These are phyloP conservation scores for Calliphora vomitoria DNA, from an alignment of 2,888 invertebrate genomes.

Conservation along the genomic window DNA sequence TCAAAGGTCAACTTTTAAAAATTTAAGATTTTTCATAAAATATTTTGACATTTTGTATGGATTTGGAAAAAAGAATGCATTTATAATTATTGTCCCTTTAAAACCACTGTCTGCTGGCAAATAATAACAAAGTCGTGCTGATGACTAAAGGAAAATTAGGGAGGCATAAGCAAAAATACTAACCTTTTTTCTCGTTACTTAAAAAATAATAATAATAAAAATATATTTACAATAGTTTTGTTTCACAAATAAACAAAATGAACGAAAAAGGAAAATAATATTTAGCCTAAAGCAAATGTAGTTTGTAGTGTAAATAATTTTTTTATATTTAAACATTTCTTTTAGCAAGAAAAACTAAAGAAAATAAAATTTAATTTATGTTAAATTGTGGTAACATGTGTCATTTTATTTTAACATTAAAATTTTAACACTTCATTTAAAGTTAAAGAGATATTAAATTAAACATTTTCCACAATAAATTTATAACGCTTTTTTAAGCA, in stretches of 20 bases:
- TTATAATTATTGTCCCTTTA: no score
- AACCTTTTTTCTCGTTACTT: conserved; percentile 6
- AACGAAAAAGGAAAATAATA: conserved; percentile 22
- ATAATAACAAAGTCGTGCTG: conserved; percentile 29
- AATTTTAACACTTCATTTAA: conserved; percentile 45
- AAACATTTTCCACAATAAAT: conserved; percentile 2
- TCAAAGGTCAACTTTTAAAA: no score
- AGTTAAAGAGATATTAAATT: neutral
- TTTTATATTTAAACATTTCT: conserved; percentile 30
- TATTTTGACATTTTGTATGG: no score
- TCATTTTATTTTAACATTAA: conserved; percentile 40
- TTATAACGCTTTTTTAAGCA: neutral
- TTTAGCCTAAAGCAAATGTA: conserved; percentile 58
- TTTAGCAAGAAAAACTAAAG: conserved; percentile 8
- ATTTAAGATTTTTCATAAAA: no score
- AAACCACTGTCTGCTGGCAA: conserved; percentile 32
- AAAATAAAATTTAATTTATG: conserved; percentile 23
- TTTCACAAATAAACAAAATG: conserved; percentile 38
- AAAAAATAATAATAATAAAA: conserved; percentile 46
- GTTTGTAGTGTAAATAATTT: conserved; percentile 18
- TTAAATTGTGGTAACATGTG: conserved; percentile 56
- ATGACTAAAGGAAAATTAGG: conserved; percentile 52
- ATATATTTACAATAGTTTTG: conserved; percentile 53
- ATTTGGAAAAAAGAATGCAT: no score
- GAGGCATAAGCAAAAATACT: conserved; percentile 23